Base-by-base conservation (phyloP, 2,113 vertebrate species). In the Cryptotis parvus region DNA sequence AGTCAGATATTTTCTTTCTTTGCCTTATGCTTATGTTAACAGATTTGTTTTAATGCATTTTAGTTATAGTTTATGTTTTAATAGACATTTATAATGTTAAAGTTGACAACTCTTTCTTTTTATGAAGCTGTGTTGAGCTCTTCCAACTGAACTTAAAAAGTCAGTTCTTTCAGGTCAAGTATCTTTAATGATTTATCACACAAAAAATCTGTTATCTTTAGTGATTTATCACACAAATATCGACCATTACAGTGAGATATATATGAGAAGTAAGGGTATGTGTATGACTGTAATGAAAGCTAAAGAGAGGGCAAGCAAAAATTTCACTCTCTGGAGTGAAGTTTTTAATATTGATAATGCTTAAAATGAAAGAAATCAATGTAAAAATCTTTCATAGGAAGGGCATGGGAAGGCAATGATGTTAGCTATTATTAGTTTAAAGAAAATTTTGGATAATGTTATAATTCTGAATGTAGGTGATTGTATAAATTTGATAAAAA, bases 401-500 rank as follows among this genome's bases (percentile, higher is more conserved):
- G 20, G 12, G 4, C 37, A 39, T 26, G 22, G 4, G 35, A 76
- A 43, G 31, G 24, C 26, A 78, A 12, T 55, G 31, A 81, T 52
- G 35, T 68, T 7, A 91, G 26, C 61, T 89, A 15, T 41, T 75
- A 49, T 4, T 24, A n/a, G 86, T 77, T 81, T 35, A 31, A 6
- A 81, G 65, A 11, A 92, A 80, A 72, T 12, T 27, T 55, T 20
- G 15, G 15, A 3, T 37, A 73, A 45, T 43, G 58, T 35, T 16
- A 2, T 70, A 29, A 66, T 4, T 58, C 8, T 35, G 49, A 89
- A 55, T 55, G 52, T 55, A 55, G 14, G 4, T 49, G 6, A 27
- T 26, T 10, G 29, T 11, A 15, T 37, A 70, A 35, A 63, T 73
- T 89, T 89, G 66, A 35, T 78, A 33, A 88, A 94, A 94, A 41